These are phyloP conservation scores for Rhinolophus sinicus DNA, from an alignment of 2,113 vertebrate species.

Conservation along the genomic window DNA sequence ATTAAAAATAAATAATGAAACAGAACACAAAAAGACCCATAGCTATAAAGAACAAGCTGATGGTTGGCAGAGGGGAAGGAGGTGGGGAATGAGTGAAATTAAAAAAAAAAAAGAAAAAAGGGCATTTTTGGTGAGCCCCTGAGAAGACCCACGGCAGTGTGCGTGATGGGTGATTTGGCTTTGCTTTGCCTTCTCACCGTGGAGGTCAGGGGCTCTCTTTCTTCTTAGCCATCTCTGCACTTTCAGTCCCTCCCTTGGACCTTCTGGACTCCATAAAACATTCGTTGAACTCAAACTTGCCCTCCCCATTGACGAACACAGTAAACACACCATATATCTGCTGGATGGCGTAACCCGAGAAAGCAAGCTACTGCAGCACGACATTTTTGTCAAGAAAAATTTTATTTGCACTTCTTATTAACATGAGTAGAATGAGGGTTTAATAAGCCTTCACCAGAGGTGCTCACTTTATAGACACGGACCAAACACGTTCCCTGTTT, in stretches of 20 bases:
- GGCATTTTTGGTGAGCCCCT: accelerated
- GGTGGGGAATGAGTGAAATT: background rate
- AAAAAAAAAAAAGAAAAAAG: background rate
- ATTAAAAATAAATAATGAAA: background rate
- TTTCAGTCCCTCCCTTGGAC: accelerated
- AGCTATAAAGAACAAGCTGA: background rate
- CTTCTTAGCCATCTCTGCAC: accelerated
- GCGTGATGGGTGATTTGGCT: accelerated
- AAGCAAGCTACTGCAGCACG: accelerated
- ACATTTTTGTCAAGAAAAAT: background rate
- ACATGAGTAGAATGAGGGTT: too few relatives aligned
- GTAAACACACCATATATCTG: accelerated
- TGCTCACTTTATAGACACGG: accelerated
- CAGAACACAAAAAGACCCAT: background rate
- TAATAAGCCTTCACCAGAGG: accelerated
- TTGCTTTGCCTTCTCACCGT: accelerated
- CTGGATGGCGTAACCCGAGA: accelerated
- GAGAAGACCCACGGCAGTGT: accelerated
- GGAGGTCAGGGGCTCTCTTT: accelerated
- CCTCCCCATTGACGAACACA: too few relatives aligned
- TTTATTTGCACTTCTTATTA: background rate
- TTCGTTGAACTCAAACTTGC: accelerated
- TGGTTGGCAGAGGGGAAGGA: background rate
- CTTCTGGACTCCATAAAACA: accelerated
- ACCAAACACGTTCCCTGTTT: accelerated